Conservation (phyloP, 2,797 vertebrate genomes). For the Poliocrania exsul region DNA sequence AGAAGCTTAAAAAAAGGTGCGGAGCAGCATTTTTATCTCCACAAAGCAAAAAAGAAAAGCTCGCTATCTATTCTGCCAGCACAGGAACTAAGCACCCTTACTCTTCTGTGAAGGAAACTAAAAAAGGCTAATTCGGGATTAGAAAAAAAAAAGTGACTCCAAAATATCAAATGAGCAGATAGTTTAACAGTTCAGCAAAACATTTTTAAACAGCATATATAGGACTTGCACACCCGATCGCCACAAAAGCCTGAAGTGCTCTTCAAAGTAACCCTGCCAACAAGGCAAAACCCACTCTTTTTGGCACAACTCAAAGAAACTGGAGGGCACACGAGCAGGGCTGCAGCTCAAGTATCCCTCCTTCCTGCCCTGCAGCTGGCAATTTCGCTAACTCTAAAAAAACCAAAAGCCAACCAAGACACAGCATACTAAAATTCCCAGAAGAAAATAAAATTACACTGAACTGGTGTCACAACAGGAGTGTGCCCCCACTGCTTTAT, state of each 20-base stretch:
- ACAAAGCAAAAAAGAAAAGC: neutral
- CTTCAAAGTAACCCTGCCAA: neutral
- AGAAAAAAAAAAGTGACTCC: neutral
- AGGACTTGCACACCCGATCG: neutral
- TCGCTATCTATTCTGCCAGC: neutral
- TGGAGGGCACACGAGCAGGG: neutral
- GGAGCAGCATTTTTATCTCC: neutral
- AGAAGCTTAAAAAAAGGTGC: neutral
- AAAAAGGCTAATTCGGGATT: neutral
- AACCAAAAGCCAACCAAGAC: neutral
- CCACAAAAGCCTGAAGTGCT: neutral
- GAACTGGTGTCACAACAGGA: neutral
- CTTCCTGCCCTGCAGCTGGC: neutral
- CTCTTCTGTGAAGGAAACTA: neutral
- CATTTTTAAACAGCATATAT: neutral
- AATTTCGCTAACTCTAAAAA: neutral
- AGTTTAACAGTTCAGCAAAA: neutral
- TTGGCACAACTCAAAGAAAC: neutral
- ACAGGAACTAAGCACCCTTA: neutral
- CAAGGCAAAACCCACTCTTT: neutral
- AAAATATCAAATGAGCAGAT: neutral
- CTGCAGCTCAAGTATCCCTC: neutral
- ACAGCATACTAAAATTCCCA: neutral
- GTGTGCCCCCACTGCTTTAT: neutral
- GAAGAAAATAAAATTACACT: neutral